A percentile compares a stretch with the other conserved stretches of the same genome.
phyloP scores from a whole-genome alignment of 2,888 invertebrate genomes.

The Troglohyphantes excavatus region DNA sequence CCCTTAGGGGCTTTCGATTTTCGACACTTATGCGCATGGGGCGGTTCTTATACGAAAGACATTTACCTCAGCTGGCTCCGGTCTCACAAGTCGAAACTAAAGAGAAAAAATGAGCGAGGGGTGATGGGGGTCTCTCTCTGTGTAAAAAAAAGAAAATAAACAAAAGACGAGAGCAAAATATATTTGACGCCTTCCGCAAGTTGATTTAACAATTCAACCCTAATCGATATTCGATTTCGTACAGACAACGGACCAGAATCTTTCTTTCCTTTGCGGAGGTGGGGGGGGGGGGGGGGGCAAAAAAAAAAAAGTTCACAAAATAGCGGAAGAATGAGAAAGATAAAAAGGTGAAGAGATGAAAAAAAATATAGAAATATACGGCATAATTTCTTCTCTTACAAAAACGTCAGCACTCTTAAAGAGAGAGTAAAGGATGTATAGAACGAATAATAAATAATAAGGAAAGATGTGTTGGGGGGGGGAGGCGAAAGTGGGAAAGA shows the following conservation, averaged over 20 bases:
- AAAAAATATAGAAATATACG: constrained; percentile 59
- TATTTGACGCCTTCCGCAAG: constrained; percentile 73
- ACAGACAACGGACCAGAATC: constrained; percentile 15
- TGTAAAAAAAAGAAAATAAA: constrained; percentile 61
- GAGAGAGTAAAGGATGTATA: constrained; percentile 40
- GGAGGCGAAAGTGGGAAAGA: constrained; percentile 51
- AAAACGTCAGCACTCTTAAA: constrained; percentile 69
- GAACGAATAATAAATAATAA: constrained; percentile 76
- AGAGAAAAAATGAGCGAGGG: constrained; percentile 8
- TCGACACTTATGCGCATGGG: constrained; percentile 23
- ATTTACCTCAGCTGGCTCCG: constrained; percentile 74
- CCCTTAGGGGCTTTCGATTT: constrained; percentile 58
- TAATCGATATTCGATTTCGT: constrained; percentile 77
- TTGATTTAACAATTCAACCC: constrained; percentile 78
- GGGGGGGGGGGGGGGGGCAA: not conserved
- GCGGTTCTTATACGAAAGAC: constrained; percentile 51
- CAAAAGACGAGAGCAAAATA: constrained; percentile 30
- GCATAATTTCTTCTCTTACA: constrained; percentile 77
- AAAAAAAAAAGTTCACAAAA: constrained; percentile 58
- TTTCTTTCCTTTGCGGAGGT: too few relatives aligned
- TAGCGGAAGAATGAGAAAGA: constrained; percentile 52
- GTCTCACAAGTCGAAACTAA: constrained; percentile 73
- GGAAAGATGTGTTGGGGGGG: constrained; percentile 26
- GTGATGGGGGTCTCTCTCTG: not conserved
- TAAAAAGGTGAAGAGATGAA: constrained; percentile 45